Percentiles rank a stretch among this genome's conserved stretches.
Conservation (phyloP, 2,797 vertebrate species). For the Glossophaga mutica region DNA sequence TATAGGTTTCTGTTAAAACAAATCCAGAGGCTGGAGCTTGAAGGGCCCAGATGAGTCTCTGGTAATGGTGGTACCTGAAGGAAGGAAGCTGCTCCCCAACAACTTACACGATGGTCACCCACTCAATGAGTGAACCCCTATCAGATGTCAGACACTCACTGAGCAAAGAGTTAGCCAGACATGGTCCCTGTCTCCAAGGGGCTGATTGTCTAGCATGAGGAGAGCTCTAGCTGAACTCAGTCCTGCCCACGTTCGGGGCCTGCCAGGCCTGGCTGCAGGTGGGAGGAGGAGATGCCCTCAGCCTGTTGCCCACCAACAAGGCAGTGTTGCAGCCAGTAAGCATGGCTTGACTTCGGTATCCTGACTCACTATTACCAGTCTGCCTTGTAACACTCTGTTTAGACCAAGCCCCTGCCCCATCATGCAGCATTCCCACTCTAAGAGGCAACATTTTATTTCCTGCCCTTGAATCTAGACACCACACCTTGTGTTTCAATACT, state of each 20-base stretch:
- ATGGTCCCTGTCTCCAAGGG: not conserved
- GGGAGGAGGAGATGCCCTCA: not conserved
- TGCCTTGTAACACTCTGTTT: not conserved
- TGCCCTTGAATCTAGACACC: not conserved
- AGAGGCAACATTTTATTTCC: not conserved
- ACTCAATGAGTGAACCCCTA: not conserved
- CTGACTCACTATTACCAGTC: not conserved
- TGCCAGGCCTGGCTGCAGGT: not conserved
- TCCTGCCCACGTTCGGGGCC: not conserved
- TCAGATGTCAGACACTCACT: not conserved
- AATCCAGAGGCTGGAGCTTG: not conserved
- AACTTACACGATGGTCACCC: not conserved
- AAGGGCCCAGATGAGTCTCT: not conserved
- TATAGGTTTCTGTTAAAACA: not conserved
- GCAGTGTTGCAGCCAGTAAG: not conserved
- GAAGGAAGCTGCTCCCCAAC: not conserved
- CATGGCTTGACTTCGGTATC: not conserved
- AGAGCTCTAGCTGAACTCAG: not conserved
- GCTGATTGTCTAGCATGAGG: not conserved
- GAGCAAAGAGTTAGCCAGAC: not conserved
- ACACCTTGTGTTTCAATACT: not conserved
- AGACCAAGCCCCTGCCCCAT: not conserved
- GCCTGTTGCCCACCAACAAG: not conserved
- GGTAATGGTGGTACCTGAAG: not conserved
- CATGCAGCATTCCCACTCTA: not conserved